phyloP scores from a whole-genome alignment of 2,113 vertebrate species.

The Rhizomys pruinosus region DNA sequence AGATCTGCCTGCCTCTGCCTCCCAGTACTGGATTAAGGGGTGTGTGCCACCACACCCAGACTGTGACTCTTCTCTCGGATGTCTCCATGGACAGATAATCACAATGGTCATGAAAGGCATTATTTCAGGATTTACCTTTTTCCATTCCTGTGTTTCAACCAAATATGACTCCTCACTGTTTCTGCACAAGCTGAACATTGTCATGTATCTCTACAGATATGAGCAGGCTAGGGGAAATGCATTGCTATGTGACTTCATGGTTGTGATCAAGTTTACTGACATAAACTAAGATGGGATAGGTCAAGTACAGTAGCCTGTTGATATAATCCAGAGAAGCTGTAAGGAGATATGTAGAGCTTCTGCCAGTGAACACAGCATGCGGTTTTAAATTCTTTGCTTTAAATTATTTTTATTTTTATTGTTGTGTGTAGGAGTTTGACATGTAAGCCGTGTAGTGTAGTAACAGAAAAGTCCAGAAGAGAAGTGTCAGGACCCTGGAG shows the following conservation, averaged over 20 bases:
- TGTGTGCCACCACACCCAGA: no score
- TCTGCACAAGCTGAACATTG: background rate
- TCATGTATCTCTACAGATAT: background rate
- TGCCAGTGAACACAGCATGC: background rate
- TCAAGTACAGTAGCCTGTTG: background rate
- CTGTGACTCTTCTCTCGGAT: background rate
- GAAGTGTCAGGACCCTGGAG: background rate
- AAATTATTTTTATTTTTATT: background rate
- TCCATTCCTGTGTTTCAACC: no score
- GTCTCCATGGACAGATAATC: background rate
- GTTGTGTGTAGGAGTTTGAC: background rate
- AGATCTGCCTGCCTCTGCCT: no score
- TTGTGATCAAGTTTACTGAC: background rate
- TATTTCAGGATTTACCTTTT: background rate
- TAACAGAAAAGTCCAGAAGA: background rate
- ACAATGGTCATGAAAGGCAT: background rate
- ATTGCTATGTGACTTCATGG: background rate
- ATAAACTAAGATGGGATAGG: background rate
- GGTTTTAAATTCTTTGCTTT: background rate
- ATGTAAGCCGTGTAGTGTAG: no score
- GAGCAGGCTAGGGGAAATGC: background rate
- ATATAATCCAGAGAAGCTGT: background rate
- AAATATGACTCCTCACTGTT: background rate
- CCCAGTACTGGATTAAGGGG: no score
- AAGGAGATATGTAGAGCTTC: background rate